phyloP scores from a whole-genome alignment of 64 coral and sea anemone genomes.

The Actinia tenebrosa region DNA sequence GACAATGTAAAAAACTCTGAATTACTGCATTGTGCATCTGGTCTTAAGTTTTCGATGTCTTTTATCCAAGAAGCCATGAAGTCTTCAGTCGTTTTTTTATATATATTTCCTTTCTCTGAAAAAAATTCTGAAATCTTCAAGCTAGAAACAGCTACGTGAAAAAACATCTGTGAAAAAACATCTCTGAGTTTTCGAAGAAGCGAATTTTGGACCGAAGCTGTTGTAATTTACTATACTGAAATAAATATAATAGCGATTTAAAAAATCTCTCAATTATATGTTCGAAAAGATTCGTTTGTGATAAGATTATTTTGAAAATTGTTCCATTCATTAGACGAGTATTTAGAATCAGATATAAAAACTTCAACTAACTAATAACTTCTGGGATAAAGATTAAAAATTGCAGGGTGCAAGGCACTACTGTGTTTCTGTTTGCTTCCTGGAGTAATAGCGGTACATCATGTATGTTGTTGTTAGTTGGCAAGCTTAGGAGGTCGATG shows the following conservation, averaged over 20 bases:
- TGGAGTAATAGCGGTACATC: not conserved
- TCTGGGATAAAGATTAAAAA: not conserved
- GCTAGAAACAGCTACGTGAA: not conserved
- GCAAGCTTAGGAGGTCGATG: not conserved
- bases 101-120: no score
- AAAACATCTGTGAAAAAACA: not conserved
- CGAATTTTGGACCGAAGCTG: no score
- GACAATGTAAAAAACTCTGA: not conserved
- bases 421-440: not conserved
- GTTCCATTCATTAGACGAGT: not conserved
- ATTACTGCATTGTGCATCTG: no score
- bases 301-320: constrained; percentile 4
- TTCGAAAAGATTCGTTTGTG: not conserved
- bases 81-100: no score
- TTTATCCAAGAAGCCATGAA: no score
- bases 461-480: not conserved
- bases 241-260: no score
- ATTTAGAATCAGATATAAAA: not conserved
- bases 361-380: not conserved
- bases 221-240: no score
- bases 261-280: not conserved
- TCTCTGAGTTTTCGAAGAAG: no score
- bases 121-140: no score
- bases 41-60: no score
- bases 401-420: not conserved